These are phyloP conservation scores for Poecilia wingei DNA, from an alignment of 2,797 vertebrate species.

Conservation along the genomic window DNA sequence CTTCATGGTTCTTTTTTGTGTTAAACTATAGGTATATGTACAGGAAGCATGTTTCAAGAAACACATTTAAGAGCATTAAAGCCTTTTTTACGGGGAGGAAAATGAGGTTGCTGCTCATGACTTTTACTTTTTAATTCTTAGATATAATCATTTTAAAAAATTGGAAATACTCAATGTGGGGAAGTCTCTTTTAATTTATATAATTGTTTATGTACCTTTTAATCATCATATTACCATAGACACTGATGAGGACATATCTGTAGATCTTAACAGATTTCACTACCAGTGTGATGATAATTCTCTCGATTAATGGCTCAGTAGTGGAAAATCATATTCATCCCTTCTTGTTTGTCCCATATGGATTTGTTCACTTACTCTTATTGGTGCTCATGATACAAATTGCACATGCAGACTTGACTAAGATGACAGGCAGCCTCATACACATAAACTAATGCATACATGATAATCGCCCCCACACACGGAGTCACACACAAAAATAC, in stretches of 20 bases:
- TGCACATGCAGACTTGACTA: slow-evolving; percentile 64
- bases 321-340: slow-evolving; percentile 69
- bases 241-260: slow-evolving; percentile 51
- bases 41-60: slow-evolving; percentile 36
- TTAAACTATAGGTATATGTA: slow-evolving; percentile 41
- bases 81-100: slow-evolving; percentile 45
- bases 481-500: slow-evolving; percentile 15
- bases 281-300: slow-evolving; percentile 77
- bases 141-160: not conserved
- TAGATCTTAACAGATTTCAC: slow-evolving; percentile 67
- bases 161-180: not conserved
- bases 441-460: slow-evolving; percentile 27
- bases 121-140: not conserved
- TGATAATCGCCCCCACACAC: slow-evolving; percentile 19
- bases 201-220: slow-evolving; percentile 27
- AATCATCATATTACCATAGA: slow-evolving; percentile 31
- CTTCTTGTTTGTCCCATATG: slow-evolving; percentile 58
- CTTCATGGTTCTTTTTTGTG: slow-evolving; percentile 59
- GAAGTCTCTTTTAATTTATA: slow-evolving; percentile 12
- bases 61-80: slow-evolving; percentile 42
- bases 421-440: slow-evolving; percentile 25
- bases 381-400: slow-evolving; percentile 54
- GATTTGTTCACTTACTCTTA: slow-evolving; percentile 61
- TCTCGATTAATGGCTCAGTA: slow-evolving; percentile 76
- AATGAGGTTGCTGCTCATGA: slow-evolving; percentile 24